Evolutionary conservation across 2,113 vertebrate species (phyloP).

Genomic region (Catharus bicknelli): DNA sequence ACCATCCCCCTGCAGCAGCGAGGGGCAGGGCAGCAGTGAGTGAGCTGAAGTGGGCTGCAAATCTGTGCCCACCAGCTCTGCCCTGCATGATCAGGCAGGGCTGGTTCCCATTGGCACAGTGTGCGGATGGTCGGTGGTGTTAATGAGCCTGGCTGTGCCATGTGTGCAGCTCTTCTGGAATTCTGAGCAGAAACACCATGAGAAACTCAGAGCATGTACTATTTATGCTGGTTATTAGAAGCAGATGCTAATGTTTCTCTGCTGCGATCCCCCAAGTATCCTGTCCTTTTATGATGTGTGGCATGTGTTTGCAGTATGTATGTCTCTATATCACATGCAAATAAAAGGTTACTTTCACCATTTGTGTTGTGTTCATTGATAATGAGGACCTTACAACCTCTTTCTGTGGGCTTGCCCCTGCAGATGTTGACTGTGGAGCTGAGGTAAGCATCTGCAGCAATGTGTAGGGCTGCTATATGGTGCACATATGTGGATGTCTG

Average conservation of each 20-base stretch:
- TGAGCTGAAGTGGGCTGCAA: accelerated
- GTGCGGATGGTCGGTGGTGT: not conserved
- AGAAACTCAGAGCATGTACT: constrained; percentile 62
- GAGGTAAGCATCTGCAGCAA: constrained; percentile 63
- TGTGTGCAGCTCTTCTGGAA: constrained; percentile 40
- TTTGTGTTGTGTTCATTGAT: constrained; percentile 74
- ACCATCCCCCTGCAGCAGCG: not conserved
- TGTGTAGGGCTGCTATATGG: constrained; percentile 36
- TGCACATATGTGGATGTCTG: constrained; percentile 54
- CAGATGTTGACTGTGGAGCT: constrained; percentile 65
- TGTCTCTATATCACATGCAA: constrained; percentile 69
- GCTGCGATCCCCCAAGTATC: constrained; percentile 67
- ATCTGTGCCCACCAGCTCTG: not conserved
- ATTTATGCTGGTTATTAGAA: constrained; percentile 63
- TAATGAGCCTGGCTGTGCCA: constrained; percentile 13
- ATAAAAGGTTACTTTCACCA: constrained; percentile 77
- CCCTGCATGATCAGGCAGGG: not conserved
- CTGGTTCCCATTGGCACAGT: accelerated
- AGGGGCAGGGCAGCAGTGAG: not conserved
- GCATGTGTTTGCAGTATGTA: constrained; percentile 73
- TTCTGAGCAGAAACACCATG: constrained; percentile 60
- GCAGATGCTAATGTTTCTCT: constrained; percentile 67
- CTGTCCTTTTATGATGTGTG: constrained; percentile 75
- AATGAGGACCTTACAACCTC: constrained; percentile 70
- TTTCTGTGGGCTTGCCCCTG: constrained; percentile 61